A percentile compares a stretch with the other conserved stretches of the same genome.
Conservation (phyloP, 2,797 vertebrate species). For the Enteromius thamalakanensis region DNA sequence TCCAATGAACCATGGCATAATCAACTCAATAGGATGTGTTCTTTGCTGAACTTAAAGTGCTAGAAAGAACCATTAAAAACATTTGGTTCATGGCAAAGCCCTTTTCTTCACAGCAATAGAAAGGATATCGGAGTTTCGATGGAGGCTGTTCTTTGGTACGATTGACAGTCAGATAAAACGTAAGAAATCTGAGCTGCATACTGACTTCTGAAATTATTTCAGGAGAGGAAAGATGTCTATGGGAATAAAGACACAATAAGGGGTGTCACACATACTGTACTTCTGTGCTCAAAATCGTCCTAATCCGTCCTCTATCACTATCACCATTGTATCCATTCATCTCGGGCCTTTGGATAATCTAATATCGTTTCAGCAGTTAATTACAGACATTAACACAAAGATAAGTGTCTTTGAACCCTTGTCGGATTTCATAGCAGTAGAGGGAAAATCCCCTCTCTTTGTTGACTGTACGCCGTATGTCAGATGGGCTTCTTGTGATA, state of each 20-base stretch:
- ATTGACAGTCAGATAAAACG: not conserved
- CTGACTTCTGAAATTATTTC: slow-evolving; percentile 20
- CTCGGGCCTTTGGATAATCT: slow-evolving; percentile 35
- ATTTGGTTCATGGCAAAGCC: not conserved
- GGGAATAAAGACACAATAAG: slow-evolving; percentile 42
- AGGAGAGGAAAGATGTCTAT: slow-evolving; percentile 33
- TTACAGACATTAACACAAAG: slow-evolving; percentile 67
- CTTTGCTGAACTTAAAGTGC: not conserved
- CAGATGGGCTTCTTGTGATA: slow-evolving; percentile 26
- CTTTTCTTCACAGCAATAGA: not conserved
- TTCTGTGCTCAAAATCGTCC: slow-evolving; percentile 42
- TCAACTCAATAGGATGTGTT: not conserved
- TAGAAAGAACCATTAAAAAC: not conserved
- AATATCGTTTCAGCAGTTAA: slow-evolving; percentile 73
- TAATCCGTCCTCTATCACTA: slow-evolving; percentile 30
- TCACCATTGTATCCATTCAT: slow-evolving; percentile 39
- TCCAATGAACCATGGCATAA: too few species aligned
- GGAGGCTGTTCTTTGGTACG: not conserved
- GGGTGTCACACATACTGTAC: slow-evolving; percentile 43
- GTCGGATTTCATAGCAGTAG: slow-evolving; percentile 70
- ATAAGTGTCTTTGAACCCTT: slow-evolving; percentile 67
- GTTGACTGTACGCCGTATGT: slow-evolving; percentile 15
- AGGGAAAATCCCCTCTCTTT: slow-evolving; percentile 53
- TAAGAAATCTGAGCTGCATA: slow-evolving; percentile 14
- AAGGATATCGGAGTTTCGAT: not conserved